Evolutionary conservation across 2,888 invertebrate genomes (phyloP).

Genomic region (Drosophila barbarae): DNA sequence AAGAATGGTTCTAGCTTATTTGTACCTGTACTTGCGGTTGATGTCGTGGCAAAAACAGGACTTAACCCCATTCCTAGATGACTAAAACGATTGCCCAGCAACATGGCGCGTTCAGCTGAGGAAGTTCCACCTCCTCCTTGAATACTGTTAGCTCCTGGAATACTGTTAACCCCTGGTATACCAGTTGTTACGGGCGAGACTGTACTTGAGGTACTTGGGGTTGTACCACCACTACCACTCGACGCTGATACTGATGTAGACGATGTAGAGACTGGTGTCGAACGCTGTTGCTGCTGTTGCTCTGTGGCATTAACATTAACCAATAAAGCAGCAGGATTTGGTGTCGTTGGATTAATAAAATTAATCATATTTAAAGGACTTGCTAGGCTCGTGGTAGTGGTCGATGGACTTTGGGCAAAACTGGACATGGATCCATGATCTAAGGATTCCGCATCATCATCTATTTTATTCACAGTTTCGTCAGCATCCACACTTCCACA

Average conservation of each 20-base stretch:
- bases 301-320: slow-evolving; percentile 33
- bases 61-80: slow-evolving; percentile 75
- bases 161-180: slow-evolving; percentile 4
- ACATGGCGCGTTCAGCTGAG: slow-evolving; percentile 63
- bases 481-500: slow-evolving; percentile 89
- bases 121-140: slow-evolving; percentile 30
- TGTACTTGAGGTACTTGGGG: slow-evolving; percentile 68
- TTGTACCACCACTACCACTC: slow-evolving; percentile 55
- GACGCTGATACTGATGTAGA: slow-evolving; percentile 27
- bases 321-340: slow-evolving; percentile 38
- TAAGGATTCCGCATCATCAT: slow-evolving; percentile 84
- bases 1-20: slow-evolving; percentile 48
- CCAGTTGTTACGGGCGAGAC: slow-evolving; percentile 59
- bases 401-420: slow-evolving; percentile 84
- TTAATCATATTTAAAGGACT: slow-evolving; percentile 87
- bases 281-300: slow-evolving; percentile 43
- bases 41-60: slow-evolving; percentile 20
- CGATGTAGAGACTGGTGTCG: slow-evolving; percentile 41
- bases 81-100: slow-evolving; percentile 74
- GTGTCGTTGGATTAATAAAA: slow-evolving; percentile 82
- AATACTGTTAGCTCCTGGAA: slow-evolving; percentile 5
- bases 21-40: slow-evolving; percentile 4
- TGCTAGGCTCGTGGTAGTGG: slow-evolving; percentile 87
- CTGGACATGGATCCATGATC: slow-evolving; percentile 83
- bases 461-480: slow-evolving; percentile 81